Evolutionary conservation across 1,140 invertebrate genomes (phyloP), one percentile per base, ranked within the genome.

Genomic region (Tenebrio molitor): DNA sequence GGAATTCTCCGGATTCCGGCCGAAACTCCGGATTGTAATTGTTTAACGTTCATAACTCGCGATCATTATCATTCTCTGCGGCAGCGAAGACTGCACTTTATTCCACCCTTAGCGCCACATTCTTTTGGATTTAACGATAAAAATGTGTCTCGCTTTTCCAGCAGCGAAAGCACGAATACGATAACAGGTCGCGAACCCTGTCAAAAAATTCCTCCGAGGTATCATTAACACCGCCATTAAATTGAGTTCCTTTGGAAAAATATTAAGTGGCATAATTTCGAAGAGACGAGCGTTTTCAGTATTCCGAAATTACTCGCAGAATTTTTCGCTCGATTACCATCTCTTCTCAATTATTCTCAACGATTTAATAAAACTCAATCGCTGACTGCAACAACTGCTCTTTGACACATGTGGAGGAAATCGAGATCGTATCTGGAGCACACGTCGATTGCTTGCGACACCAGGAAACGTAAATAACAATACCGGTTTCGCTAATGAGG

Each of bases 41-140:
- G 50, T 58, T 58, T 58, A 58, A 34, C 50, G 50, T 58, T 29
- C 50, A 58, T 58, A 58, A 58, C 50, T 58, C 50, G 50, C 23
- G 50, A 58, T 58, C 50, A 58, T 58, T 58, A 58, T 58, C 50
- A 29, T 58, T 58, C 44, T 58, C 50, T 29, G 25, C n/a, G 50
- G 44, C n/a, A 14, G 21, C 8, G 12, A 58, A 58, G 36, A 58
- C 50, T 58, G 50, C 50, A 58, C 23, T 58, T 58, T 58, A 58
- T 58, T 58, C 15, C 23, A 58, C 50, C 50, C 50, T 58, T 12
- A 58, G 50, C 23, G 50, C 23, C 50, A 33, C 50, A 58, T 58
- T 33, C 50, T 58, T 58, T 58, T 29, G 7, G 50, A 21, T 53
- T 53, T 53, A 53, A 53, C 19, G 46, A 58, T 12, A 29, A 58